These are phyloP conservation scores for Steinernema carpocapsae DNA, from an alignment of 2,888 invertebrate species.

Conservation along the genomic window DNA sequence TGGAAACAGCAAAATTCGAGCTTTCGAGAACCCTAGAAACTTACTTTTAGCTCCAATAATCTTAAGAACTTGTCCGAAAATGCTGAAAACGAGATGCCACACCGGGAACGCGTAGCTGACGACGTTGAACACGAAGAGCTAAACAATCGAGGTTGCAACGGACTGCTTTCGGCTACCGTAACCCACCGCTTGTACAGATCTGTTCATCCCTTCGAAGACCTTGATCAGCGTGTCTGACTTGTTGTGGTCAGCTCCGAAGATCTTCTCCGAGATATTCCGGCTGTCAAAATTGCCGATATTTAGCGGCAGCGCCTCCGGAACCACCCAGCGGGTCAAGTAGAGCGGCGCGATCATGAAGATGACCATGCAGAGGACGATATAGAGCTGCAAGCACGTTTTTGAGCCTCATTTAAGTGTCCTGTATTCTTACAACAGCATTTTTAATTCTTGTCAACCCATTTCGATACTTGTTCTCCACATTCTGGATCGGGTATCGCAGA, in stretches of 20 bases:
- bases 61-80: neutral
- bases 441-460: neutral
- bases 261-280: neutral
- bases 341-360: conserved; percentile 1
- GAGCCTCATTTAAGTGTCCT: neutral
- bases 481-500: conserved; percentile 8
- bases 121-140: conserved; percentile 10
- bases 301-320: neutral
- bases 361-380: neutral
- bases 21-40: too few relatives aligned
- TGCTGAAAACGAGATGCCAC: neutral
- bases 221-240: neutral
- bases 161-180: neutral
- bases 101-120: conserved; percentile 14
- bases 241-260: neutral
- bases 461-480: neutral
- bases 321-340: neutral
- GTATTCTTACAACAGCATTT: neutral
- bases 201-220: neutral
- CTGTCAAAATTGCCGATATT: neutral
- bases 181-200: neutral
- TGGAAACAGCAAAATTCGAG: too few relatives aligned
- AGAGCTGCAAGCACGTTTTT: neutral
- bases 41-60: neutral
- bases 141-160: neutral